Conservation (phyloP, 2,113 vertebrate species). For the Sprattus sprattus region DNA sequence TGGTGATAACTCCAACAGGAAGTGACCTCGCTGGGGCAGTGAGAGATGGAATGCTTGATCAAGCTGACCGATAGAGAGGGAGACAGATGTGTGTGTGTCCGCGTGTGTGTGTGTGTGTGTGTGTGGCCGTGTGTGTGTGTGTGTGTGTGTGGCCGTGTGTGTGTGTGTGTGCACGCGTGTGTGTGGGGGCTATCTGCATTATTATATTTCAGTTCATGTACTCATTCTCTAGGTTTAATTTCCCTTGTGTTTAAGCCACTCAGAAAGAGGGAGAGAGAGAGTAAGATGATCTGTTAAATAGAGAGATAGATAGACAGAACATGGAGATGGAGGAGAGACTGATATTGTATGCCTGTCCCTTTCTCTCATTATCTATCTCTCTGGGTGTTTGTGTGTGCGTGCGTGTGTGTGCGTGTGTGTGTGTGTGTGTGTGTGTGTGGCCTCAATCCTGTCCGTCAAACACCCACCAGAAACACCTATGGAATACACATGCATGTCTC, state of each 20-base stretch:
- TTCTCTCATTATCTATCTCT: background rate
- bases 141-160: background rate
- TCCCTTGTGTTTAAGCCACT: background rate
- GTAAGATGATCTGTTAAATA: background rate
- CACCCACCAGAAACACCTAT: too few relatives aligned
- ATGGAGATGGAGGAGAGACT: background rate
- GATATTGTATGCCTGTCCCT: background rate
- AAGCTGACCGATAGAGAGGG: background rate
- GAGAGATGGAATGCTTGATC: background rate
- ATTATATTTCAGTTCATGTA: background rate
- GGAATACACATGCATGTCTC: background rate
- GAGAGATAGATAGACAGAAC: background rate
- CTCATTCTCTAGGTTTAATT: background rate
- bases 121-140: background rate
- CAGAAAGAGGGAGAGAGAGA: background rate
- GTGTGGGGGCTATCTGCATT: background rate
- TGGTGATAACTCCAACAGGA: constrained; percentile 9
- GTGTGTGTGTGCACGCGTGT: background rate
- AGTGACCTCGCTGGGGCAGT: background rate
- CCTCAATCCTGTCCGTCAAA: too few relatives aligned
- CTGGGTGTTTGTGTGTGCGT: too few relatives aligned
- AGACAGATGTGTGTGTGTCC: background rate
- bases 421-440: background rate
- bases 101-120: too few relatives aligned
- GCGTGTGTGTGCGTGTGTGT: background rate